A percentile compares a stretch with the other conserved stretches of the same genome.
These are phyloP conservation scores for Ceratosolen solmsi DNA, from an alignment of 1,140 invertebrate genomes.

Conservation along the genomic window DNA sequence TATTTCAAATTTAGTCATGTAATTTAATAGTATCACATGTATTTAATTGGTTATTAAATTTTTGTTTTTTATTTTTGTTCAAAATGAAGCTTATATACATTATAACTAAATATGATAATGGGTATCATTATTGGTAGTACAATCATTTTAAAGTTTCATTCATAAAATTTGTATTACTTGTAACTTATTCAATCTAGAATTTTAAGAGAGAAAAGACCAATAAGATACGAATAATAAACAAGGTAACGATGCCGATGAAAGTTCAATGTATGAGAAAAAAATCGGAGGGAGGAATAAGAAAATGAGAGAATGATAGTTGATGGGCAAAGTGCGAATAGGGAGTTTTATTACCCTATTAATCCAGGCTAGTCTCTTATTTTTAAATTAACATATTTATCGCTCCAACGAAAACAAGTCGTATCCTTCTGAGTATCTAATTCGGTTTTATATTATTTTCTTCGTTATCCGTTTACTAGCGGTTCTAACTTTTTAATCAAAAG, in stretches of 20 bases:
- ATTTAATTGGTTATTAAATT: too few species aligned
- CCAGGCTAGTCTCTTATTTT: slow-evolving; percentile 71
- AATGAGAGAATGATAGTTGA: slow-evolving; percentile 60
- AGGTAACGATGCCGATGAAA: not conserved
- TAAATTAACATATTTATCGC: slow-evolving; percentile 72
- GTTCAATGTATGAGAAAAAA: slow-evolving; percentile 26
- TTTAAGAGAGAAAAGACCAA: too few species aligned
- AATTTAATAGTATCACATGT: too few species aligned
- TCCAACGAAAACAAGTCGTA: slow-evolving; percentile 45
- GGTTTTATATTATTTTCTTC: slow-evolving; percentile 31
- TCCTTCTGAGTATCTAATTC: not conserved
- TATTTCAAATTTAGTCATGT: too few species aligned
- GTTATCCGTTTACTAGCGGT: too few species aligned
- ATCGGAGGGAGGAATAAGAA: slow-evolving; percentile 54
- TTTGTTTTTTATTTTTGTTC: too few species aligned
- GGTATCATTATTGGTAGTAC: too few species aligned
- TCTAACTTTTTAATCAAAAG: not conserved
- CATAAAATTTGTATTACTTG: too few species aligned
- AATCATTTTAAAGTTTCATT: too few species aligned
- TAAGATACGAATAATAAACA: not conserved
- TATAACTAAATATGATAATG: too few species aligned
- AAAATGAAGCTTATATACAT: too few species aligned
- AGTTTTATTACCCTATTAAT: slow-evolving; percentile 72
- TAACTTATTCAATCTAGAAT: too few species aligned
- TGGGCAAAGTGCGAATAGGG: slow-evolving; percentile 56